Percentiles rank a stretch among this genome's conserved stretches.
Evolutionary conservation across 2,797 vertebrate genomes (phyloP).

Genomic region (Chanos chanos): DNA sequence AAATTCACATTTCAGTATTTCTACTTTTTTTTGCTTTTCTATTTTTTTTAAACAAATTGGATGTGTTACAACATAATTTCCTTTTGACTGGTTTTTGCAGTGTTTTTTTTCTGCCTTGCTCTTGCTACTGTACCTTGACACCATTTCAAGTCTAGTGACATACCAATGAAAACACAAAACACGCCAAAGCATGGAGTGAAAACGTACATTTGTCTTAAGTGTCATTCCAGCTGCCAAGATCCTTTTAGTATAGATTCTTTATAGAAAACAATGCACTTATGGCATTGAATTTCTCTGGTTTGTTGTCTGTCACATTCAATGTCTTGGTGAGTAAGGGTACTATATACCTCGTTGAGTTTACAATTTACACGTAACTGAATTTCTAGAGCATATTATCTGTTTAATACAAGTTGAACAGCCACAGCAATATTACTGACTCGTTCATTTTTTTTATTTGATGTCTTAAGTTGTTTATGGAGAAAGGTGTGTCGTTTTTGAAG

Average conservation of each 20-base stretch:
- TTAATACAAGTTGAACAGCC: not conserved
- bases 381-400: not conserved
- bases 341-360: slow-evolving; percentile 21
- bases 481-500: too few relatives aligned
- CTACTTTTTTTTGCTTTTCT: too few relatives aligned
- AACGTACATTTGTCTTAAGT: slow-evolving; percentile 56
- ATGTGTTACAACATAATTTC: too few relatives aligned
- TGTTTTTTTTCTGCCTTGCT: slow-evolving; percentile 28
- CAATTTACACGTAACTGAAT: slow-evolving; percentile 5
- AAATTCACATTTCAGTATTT: not conserved
- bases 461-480: slow-evolving; percentile 74
- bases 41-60: too few relatives aligned
- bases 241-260: slow-evolving; percentile 2
- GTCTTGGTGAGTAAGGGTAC: not conserved
- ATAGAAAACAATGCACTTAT: not conserved
- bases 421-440: not conserved
- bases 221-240: slow-evolving; percentile 68
- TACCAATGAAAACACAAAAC: slow-evolving; percentile 32
- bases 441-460: slow-evolving; percentile 15
- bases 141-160: slow-evolving; percentile 1
- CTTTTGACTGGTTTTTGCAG: too few relatives aligned
- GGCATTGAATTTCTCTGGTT: not conserved
- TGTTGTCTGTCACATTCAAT: not conserved
- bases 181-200: slow-evolving; percentile 57
- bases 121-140: not conserved